Evolutionary conservation across 2,797 vertebrate species (phyloP), one percentile per base, ranked within the genome.

Genomic region (Cheirogaleus major): DNA sequence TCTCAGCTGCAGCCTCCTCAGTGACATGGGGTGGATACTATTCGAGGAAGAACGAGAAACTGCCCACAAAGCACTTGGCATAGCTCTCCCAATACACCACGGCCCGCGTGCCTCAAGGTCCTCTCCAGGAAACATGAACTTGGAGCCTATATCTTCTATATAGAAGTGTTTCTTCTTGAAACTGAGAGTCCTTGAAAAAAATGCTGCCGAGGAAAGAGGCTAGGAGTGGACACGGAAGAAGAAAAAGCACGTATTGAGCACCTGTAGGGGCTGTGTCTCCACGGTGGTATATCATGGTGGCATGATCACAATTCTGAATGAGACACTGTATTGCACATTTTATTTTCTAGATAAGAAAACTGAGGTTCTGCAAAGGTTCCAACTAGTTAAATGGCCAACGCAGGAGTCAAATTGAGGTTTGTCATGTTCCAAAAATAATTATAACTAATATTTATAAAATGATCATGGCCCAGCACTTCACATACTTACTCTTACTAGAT

Each of bases 261-360:
- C 38, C 63, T 78, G 13, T 2, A 89, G 23, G 38, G 7, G 3
- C n/a, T 1, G 1, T 2, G 11, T 73, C 15, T 23, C 45, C 55
- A 30, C 9, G 78, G 55, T 23, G 8, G 48, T 23, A 32, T 18
- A 30, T 18, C 30, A 38, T 1, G 23, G 15, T 5, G 38, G 9
- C 12, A 11, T 11, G 5, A 69, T 38, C 80, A 55, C 7, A 48
- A 32, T 43, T 79, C 6, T 15, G 43, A 92, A 32, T 89, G 18
- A 89, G 57, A 79, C 1, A 2, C 17, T 1, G 3, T 45, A 50
- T 41, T 79, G 57, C 67, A 45, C 48, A 57, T 72, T 89, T 79
- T 65, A 52, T 84, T 92, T 81, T 79, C 43, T 43, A 38, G 32
- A 35, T 80, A 76, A 90, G 41, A 67, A 97, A 88, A 93, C 5